A percentile compares a stretch with the other conserved stretches of the same genome.
Conservation (phyloP, 2,797 vertebrate species). For the Myotis daubentonii region DNA sequence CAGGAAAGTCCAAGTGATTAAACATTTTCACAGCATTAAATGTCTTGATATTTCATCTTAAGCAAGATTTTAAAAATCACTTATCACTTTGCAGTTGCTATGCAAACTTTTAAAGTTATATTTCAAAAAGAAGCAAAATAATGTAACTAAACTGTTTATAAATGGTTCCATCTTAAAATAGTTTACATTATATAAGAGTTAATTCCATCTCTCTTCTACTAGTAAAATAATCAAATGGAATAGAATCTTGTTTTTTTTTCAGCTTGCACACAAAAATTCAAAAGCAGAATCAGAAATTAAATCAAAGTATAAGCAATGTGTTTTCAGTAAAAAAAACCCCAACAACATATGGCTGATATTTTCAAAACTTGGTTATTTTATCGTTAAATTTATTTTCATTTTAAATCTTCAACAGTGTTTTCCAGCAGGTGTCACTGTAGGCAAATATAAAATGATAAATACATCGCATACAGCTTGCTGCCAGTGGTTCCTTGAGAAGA, state of each 20-base stretch:
- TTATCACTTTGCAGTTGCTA: conserved; percentile 30
- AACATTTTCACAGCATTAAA: conserved; percentile 21
- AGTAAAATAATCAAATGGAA: conserved; percentile 54
- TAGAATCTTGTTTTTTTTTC: conserved; percentile 52
- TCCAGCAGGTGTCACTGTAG: conserved; percentile 89
- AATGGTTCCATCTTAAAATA: conserved; percentile 47
- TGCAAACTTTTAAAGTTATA: neutral
- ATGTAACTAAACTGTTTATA: conserved; percentile 37
- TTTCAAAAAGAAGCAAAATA: conserved; percentile 55
- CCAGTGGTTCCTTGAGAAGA: conserved; percentile 56
- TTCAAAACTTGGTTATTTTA: conserved; percentile 59
- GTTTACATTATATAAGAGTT: conserved; percentile 11
- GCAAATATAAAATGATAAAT: conserved; percentile 84
- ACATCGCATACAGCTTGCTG: neutral
- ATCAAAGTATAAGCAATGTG: neutral
- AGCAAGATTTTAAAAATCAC: conserved; percentile 56
- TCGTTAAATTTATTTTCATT: conserved; percentile 57
- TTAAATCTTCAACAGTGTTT: conserved; percentile 65
- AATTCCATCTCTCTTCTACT: conserved; percentile 22
- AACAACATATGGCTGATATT: neutral
- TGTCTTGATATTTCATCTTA: conserved; percentile 44
- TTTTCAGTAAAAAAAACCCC: conserved; percentile 38
- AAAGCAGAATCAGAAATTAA: conserved; percentile 55
- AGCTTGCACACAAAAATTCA: conserved; percentile 24
- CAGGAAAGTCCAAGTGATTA: conserved; percentile 22